phyloP scores from a whole-genome alignment of 1,140 invertebrate species.

The Caenorhabditis brenneri region DNA sequence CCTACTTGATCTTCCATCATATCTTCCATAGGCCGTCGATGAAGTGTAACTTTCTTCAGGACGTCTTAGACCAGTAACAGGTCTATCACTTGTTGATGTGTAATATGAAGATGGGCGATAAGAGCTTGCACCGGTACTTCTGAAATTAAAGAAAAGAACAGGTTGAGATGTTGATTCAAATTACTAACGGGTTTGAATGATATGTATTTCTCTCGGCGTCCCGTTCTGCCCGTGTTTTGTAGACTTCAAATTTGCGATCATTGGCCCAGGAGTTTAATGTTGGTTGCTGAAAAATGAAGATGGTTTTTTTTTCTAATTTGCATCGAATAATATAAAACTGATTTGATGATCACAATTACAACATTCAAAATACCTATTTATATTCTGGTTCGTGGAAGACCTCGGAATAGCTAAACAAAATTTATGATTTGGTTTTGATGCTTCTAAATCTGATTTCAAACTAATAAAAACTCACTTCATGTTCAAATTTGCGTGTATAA shows the following conservation, averaged over 20 bases:
- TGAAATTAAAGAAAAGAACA: constrained; percentile 40
- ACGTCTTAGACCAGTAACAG: constrained; percentile 46
- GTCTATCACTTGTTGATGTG: constrained; percentile 51
- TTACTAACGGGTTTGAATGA: constrained; percentile 32
- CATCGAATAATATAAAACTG: background rate
- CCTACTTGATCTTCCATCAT: constrained; percentile 46
- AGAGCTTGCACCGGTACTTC: constrained; percentile 36
- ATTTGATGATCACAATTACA: constrained; percentile 35
- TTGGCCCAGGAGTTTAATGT: constrained; percentile 57
- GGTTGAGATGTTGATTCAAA: too few species aligned
- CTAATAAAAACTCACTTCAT: constrained; percentile 31
- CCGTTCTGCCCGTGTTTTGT: constrained; percentile 67
- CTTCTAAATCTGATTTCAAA: background rate
- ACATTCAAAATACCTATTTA: constrained; percentile 46
- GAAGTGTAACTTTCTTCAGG: constrained; percentile 31
- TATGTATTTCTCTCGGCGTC: constrained; percentile 61
- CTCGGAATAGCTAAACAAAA: constrained; percentile 1
- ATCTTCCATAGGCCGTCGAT: constrained; percentile 22
- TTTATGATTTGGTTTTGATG: background rate
- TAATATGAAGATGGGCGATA: constrained; percentile 40
- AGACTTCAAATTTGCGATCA: constrained; percentile 68
- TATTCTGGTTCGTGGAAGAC: constrained; percentile 46
- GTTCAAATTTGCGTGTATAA: constrained; percentile 51
- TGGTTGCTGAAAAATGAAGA: constrained; percentile 5
- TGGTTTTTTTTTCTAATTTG: background rate